Evolutionary conservation across 1,140 invertebrate genomes (phyloP).

Genomic region (Brachionus koreanus): DNA sequence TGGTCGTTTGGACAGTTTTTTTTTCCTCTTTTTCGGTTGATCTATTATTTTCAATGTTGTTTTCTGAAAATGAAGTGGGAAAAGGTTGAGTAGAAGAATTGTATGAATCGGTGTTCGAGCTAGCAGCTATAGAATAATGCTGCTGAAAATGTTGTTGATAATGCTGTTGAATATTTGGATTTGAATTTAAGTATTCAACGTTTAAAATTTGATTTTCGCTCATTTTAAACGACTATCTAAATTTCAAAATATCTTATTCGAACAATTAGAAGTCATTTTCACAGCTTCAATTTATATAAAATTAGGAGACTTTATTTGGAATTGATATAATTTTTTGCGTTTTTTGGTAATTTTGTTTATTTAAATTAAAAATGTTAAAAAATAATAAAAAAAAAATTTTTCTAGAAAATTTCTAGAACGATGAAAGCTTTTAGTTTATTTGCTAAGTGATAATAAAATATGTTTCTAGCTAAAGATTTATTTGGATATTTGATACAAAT

Average conservation of each 20-base stretch:
- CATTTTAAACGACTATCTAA: background rate
- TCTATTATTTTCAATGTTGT: background rate
- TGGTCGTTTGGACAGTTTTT: conserved; percentile 37
- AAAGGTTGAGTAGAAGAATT: background rate
- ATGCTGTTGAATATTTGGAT: conserved; percentile 27
- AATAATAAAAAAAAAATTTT: too few species aligned
- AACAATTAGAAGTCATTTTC: too few species aligned
- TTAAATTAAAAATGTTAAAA: too few species aligned
- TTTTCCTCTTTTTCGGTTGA: background rate
- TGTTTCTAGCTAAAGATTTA: too few species aligned
- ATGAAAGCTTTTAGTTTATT: too few species aligned
- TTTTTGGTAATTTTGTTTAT: too few species aligned
- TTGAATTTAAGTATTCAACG: background rate
- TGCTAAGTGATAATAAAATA: too few species aligned
- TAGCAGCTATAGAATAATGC: background rate
- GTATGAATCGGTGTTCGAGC: background rate
- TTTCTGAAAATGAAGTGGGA: background rate
- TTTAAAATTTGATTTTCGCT: background rate
- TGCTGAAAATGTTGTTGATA: conserved; percentile 43
- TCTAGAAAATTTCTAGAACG: too few species aligned
- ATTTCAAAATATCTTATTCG: background rate
- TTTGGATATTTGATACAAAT: too few species aligned
- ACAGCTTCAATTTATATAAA: too few species aligned
- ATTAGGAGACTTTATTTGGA: too few species aligned
- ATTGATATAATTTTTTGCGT: too few species aligned